Evolutionary conservation across 2,888 invertebrate genomes (phyloP), one percentile per base, ranked within the genome.

Genomic region (Aporophyla lueneburgensis): DNA sequence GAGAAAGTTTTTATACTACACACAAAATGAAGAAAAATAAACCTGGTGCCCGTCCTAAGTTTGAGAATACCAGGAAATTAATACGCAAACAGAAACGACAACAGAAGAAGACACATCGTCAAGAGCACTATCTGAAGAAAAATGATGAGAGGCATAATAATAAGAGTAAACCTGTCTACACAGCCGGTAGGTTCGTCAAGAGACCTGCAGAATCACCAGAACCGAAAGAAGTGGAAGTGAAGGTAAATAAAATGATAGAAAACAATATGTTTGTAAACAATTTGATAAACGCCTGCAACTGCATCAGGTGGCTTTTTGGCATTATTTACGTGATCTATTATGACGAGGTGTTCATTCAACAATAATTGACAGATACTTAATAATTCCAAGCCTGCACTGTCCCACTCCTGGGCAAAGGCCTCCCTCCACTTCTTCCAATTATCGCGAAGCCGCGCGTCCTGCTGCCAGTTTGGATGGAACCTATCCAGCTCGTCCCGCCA

Each of bases 21-120:
- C 33, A 71, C n/a, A 89, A 86, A 88, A 94, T 94, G 93, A 96
- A 94, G 86, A 95, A 94, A 88, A 75, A 81, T 6, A 95, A 93
- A 85, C 76, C 86, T 21, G 83, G 68, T 7, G 74, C 84, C 9
- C 91, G 90, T n/a, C 91, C 93, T 10, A 91, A 90, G 80, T 90
- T 93, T 78, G 88, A 92, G 67, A 96, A 95, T 75, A 92, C 97
- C 0, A 96, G 98, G 40, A 98, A 98, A 94, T 97, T 97, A 84
- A 91, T 97, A n/a, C 97, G 98, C 0, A 98, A 98, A 93, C 97
- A 98, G 79, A 97, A 97, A 85, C 94, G 98, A 21, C 96, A 97
- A 76, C 96, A 97, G 74, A 98, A 98, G 89, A 98, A 98, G 90
- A 93, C 97, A 53, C 94, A 90, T 78, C 92, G 95, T 5, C 92